Conservation (phyloP, 1,140 invertebrate species). For the Drosophila pectinifera region DNA sequence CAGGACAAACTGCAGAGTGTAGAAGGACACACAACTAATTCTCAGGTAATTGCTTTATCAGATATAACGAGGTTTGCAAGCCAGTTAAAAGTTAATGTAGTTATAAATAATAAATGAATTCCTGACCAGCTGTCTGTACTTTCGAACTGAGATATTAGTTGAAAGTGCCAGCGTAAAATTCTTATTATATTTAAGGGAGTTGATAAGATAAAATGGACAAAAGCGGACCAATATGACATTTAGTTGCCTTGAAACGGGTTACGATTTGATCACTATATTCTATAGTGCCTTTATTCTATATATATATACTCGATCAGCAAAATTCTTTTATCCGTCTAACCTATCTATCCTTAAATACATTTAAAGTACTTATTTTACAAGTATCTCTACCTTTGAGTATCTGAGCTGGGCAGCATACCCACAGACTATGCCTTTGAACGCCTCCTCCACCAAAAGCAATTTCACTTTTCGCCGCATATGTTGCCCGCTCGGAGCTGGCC, state of each 20-base stretch:
- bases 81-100: accelerated
- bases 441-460: constrained; percentile 53
- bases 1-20: neutral
- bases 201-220: too few species aligned
- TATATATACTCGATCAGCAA: too few species aligned
- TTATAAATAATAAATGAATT: neutral
- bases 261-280: too few species aligned
- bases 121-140: too few species aligned
- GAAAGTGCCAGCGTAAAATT: too few species aligned
- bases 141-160: too few species aligned
- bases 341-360: neutral
- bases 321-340: too few species aligned
- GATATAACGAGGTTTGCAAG: neutral
- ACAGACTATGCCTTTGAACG: constrained; percentile 58
- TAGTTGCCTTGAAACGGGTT: too few species aligned
- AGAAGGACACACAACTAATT: neutral
- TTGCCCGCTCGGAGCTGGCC: constrained; percentile 31
- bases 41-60: constrained; percentile 3
- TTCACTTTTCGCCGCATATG: constrained; percentile 81
- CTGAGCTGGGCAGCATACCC: constrained; percentile 24
- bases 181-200: too few species aligned
- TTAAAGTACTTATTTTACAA: neutral
- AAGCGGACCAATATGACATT: too few species aligned
- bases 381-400: neutral
- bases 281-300: too few species aligned